Evolutionary conservation across 1,140 invertebrate genomes (phyloP).

Genomic region (Andrena cerasifolii): DNA sequence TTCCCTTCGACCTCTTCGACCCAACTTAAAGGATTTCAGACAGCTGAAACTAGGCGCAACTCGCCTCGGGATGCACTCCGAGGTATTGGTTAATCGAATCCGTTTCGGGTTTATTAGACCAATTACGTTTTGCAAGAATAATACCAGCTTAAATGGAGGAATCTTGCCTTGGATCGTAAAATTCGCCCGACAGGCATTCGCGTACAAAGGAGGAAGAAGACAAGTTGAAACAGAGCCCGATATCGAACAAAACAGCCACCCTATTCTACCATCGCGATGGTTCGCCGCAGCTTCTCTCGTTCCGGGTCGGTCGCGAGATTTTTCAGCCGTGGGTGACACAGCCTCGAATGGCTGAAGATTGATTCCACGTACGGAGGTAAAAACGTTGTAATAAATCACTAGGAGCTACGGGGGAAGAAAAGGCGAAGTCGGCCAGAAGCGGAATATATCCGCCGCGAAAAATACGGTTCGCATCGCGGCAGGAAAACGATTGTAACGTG

Average conservation of each 20-base stretch:
- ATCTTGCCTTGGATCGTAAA: too few species aligned
- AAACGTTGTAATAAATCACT: constrained; percentile 46
- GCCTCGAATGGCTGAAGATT: background rate
- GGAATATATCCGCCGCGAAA: constrained; percentile 29
- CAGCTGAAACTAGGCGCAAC: background rate
- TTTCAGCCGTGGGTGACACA: background rate
- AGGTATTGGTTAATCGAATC: constrained; percentile 1
- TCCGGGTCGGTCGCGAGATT: background rate
- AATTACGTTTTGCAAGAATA: constrained; percentile 1
- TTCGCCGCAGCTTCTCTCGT: background rate
- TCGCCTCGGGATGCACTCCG: background rate
- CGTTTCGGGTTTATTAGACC: constrained; percentile 1
- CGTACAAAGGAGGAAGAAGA: too few species aligned
- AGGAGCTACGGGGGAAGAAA: background rate
- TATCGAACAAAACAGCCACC: background rate
- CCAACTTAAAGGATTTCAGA: background rate
- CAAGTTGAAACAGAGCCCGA: background rate
- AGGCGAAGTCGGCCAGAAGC: constrained; percentile 5
- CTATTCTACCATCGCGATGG: background rate
- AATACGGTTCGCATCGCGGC: constrained; percentile 15
- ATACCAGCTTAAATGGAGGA: too few species aligned
- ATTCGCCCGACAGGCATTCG: too few species aligned
- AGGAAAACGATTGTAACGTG: constrained; percentile 43
- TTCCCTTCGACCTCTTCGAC: background rate
- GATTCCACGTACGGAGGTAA: background rate